These are phyloP conservation scores for Aricia agestis DNA, from an alignment of 1,140 invertebrate species.

Conservation along the genomic window DNA sequence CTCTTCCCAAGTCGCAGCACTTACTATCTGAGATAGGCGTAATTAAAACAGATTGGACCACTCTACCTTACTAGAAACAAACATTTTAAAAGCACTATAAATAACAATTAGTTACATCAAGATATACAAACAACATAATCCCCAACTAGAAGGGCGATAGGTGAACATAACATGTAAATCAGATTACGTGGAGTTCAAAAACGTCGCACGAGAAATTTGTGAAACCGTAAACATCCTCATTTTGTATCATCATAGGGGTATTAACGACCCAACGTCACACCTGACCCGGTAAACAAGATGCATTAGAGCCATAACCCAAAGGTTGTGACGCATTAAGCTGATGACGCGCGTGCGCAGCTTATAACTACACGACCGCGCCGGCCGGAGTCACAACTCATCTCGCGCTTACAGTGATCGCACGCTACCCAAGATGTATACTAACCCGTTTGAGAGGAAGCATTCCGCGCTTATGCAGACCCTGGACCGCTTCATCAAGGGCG, in stretches of 20 bases:
- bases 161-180: not conserved
- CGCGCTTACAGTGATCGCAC: conserved; percentile 38
- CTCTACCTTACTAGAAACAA: too few species aligned
- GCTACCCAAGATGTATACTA: conserved; percentile 57
- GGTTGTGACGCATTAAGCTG: conserved; percentile 16
- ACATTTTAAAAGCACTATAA: too few species aligned
- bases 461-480: conserved; percentile 61
- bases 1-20: too few species aligned
- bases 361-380: conserved; percentile 42
- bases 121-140: too few species aligned
- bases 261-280: not conserved
- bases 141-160: too few species aligned
- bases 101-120: too few species aligned
- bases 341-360: conserved; percentile 39
- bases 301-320: not conserved
- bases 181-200: not conserved
- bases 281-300: conserved; percentile 6
- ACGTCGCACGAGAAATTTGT: not conserved
- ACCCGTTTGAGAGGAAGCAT: conserved; percentile 68
- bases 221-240: not conserved
- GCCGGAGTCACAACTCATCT: conserved; percentile 36
- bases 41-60: too few species aligned
- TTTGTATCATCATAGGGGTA: not conserved
- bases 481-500: conserved; percentile 54
- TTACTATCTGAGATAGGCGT: too few species aligned